Percentiles rank a stretch among this genome's conserved stretches.
Evolutionary conservation across 2,113 vertebrate species (phyloP).

Genomic region (Emydocephalus ijimae): DNA sequence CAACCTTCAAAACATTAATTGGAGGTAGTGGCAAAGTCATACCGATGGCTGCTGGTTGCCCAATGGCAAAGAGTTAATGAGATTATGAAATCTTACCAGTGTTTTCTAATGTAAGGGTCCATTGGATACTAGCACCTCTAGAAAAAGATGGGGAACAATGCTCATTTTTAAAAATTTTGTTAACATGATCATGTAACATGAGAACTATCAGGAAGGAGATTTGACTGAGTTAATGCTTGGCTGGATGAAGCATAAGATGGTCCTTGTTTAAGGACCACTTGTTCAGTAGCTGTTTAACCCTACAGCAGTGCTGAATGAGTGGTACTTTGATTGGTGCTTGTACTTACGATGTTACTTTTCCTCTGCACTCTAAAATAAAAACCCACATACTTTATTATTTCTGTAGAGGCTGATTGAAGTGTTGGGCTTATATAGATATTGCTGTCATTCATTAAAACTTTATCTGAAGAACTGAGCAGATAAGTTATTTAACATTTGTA

Average conservation of each 20-base stretch:
- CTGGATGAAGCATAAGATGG: neutral
- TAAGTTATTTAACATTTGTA: neutral
- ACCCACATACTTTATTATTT: neutral
- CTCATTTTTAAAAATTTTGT: neutral
- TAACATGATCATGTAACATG: neutral
- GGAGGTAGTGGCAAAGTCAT: neutral
- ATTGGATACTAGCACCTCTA: neutral
- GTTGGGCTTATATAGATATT: neutral
- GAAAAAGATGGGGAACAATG: neutral
- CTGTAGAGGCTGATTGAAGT: neutral
- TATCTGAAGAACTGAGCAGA: neutral
- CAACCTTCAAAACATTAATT: neutral
- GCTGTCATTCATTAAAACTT: neutral
- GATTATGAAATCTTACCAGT: neutral
- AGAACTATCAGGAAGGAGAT: neutral
- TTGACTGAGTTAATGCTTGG: neutral
- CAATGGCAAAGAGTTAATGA: neutral
- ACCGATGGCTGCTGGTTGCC: neutral
- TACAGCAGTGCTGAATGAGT: neutral
- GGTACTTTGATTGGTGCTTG: neutral
- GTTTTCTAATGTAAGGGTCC: neutral
- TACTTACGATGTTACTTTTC: too few species aligned
- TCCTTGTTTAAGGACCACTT: neutral
- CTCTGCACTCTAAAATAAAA: neutral
- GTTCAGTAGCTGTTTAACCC: neutral